Percentiles rank a stretch among this genome's conserved stretches.
Evolutionary conservation across 1,140 invertebrate genomes (phyloP).

Genomic region (Drosophila sturtevanti): DNA sequence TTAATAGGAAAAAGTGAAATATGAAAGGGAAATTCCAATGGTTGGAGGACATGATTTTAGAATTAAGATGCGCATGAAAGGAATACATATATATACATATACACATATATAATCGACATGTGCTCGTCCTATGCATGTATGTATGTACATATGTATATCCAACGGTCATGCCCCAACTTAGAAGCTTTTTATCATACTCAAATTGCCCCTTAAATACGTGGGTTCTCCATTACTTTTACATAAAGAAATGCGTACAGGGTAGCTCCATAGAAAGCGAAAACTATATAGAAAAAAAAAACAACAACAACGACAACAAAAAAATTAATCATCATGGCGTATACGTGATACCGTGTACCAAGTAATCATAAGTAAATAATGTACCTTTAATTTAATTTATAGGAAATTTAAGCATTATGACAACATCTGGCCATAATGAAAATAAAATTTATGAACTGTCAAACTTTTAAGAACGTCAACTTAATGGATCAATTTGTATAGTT

Average conservation of each 20-base stretch:
- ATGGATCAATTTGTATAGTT: not conserved
- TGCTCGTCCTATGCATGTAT: too few species aligned
- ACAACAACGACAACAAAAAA: not conserved
- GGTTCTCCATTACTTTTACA: not conserved
- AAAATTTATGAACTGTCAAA: not conserved
- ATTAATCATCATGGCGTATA: not conserved
- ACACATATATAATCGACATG: not conserved
- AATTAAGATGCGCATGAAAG: not conserved
- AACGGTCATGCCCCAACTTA: slow-evolving; percentile 1
- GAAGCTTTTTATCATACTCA: not conserved
- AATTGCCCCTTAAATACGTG: not conserved
- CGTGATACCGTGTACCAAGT: not conserved
- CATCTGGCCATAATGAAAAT: not conserved
- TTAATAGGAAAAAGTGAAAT: slow-evolving; percentile 11
- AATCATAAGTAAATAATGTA: too few species aligned
- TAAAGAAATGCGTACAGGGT: not conserved
- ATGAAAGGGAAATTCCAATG: not conserved
- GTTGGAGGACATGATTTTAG: not conserved
- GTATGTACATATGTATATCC: not conserved
- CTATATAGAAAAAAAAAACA: not conserved
- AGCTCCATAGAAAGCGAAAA: not conserved
- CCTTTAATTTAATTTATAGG: too few species aligned
- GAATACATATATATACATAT: not conserved
- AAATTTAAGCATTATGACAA: not conserved
- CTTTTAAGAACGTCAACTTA: not conserved